Evolutionary conservation across 1,140 invertebrate species (phyloP).

Genomic region (Drosophila guanche): DNA sequence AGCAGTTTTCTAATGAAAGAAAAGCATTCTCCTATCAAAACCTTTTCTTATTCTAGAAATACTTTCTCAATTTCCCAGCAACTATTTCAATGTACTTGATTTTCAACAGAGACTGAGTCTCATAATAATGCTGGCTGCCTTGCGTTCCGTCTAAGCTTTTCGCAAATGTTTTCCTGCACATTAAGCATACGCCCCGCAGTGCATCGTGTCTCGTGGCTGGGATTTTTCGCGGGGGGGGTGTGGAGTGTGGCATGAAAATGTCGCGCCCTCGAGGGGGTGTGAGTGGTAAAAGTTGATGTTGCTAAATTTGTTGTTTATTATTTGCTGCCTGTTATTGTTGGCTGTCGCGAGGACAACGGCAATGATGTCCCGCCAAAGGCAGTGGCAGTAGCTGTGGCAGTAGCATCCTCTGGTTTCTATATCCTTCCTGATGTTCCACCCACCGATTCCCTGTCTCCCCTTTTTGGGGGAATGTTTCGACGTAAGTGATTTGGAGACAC

Average conservation of each 20-base stretch:
- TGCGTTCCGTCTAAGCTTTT: too few species aligned
- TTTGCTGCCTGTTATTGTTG: constrained; percentile 54
- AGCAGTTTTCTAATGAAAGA: too few species aligned
- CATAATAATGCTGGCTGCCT: too few species aligned
- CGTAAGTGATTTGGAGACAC: constrained; percentile 80
- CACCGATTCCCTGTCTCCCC: constrained; percentile 1
- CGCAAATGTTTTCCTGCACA: neutral
- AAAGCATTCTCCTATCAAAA: too few species aligned
- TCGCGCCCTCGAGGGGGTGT: neutral
- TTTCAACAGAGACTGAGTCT: too few species aligned
- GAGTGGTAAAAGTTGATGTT: constrained; percentile 40
- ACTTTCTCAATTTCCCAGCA: too few species aligned
- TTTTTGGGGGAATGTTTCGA: constrained; percentile 61
- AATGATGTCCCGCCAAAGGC: constrained; percentile 34
- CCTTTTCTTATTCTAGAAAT: too few species aligned
- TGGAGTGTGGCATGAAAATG: neutral
- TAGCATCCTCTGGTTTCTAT: constrained; percentile 30
- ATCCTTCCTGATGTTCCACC: constrained; percentile 19
- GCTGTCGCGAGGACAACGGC: constrained; percentile 28
- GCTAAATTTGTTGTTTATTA: constrained; percentile 67
- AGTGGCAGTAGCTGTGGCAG: constrained; percentile 7
- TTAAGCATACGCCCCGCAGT: constrained; percentile 59
- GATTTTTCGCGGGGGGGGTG: too few species aligned
- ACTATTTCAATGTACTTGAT: too few species aligned
- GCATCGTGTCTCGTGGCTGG: neutral